A percentile compares a stretch with the other conserved stretches of the same genome.
phyloP scores from a whole-genome alignment of 2,888 invertebrate species.

The Agrochola litura region DNA sequence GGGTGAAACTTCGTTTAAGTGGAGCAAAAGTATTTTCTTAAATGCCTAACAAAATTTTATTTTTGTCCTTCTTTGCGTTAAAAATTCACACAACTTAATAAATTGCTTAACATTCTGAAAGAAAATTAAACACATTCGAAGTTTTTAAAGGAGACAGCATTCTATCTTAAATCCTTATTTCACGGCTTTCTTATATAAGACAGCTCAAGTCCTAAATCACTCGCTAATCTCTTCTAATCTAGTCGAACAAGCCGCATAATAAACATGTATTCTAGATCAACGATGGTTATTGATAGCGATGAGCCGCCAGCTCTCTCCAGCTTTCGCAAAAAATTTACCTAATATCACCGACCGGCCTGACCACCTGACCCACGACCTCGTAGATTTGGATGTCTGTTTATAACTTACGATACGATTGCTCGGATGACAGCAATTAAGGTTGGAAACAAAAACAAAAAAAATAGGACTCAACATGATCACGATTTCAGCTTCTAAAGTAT shows the following conservation, averaged over 20 bases:
- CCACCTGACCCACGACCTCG: constrained; percentile 47
- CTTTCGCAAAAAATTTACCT: constrained; percentile 66
- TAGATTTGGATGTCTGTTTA: constrained; percentile 29
- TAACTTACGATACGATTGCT: constrained; percentile 47
- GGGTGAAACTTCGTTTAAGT: neutral
- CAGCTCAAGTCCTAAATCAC: constrained; percentile 17
- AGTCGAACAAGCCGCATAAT: constrained; percentile 13
- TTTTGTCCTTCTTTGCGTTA: neutral
- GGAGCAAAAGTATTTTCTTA: neutral
- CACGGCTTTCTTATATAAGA: neutral
- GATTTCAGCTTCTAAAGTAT: neutral
- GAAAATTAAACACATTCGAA: constrained; percentile 7
- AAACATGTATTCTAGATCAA: constrained; percentile 26
- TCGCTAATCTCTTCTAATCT: constrained; percentile 13
- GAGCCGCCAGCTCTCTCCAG: constrained; percentile 55
- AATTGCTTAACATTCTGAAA: neutral
- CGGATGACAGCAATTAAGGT: neutral
- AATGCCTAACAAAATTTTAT: neutral
- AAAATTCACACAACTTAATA: neutral
- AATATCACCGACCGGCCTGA: constrained; percentile 42
- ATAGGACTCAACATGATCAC: too few species aligned
- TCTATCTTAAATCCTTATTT: constrained; percentile 18
- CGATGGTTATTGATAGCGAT: constrained; percentile 49
- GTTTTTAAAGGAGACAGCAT: neutral
- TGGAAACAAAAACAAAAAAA: too few species aligned